These are phyloP conservation scores for Agrilus biguttatus DNA, from an alignment of 2,888 invertebrate genomes.

Conservation along the genomic window DNA sequence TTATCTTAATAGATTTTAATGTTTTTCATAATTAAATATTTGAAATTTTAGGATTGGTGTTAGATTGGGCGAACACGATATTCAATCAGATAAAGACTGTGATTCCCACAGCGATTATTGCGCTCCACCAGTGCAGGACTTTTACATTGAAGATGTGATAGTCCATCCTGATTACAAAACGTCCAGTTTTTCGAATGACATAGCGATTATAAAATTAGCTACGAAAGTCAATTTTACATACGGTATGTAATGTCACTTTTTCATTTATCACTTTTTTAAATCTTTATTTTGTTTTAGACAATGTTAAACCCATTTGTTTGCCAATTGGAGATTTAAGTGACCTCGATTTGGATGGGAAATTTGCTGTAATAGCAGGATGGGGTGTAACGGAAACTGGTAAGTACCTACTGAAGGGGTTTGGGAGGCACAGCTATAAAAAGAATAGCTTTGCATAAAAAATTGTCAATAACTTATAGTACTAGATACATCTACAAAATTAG, in stretches of 20 bases:
- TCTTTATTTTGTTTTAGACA: slow-evolving; percentile 20
- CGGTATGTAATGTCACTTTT: slow-evolving; percentile 1
- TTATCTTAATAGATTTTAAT: too few species aligned
- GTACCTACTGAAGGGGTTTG: slow-evolving; percentile 13
- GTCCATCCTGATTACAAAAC: slow-evolving; percentile 39
- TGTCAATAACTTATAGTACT: too few species aligned
- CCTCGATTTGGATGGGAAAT: slow-evolving; percentile 32
- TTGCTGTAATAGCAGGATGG: slow-evolving; percentile 56
- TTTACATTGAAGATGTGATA: slow-evolving; percentile 33
- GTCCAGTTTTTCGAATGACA: slow-evolving; percentile 33
- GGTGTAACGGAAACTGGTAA: slow-evolving; percentile 49
- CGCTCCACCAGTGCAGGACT: slow-evolving; percentile 36
- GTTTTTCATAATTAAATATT: neutral
- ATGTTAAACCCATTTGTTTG: slow-evolving; percentile 33
- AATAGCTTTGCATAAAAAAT: too few species aligned
- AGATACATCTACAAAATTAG: too few species aligned
- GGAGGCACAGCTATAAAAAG: too few species aligned
- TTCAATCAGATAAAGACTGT: slow-evolving; percentile 33
- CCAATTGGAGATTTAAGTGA: slow-evolving; percentile 22
- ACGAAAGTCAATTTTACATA: slow-evolving; percentile 26
- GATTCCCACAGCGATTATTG: slow-evolving; percentile 16
- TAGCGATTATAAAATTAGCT: slow-evolving; percentile 38
- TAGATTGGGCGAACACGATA: slow-evolving; percentile 48
- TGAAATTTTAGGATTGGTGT: slow-evolving; percentile 36
- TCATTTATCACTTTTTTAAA: neutral